Base-by-base conservation (phyloP, 2,113 vertebrate species). In the Acanthisitta chloris region DNA sequence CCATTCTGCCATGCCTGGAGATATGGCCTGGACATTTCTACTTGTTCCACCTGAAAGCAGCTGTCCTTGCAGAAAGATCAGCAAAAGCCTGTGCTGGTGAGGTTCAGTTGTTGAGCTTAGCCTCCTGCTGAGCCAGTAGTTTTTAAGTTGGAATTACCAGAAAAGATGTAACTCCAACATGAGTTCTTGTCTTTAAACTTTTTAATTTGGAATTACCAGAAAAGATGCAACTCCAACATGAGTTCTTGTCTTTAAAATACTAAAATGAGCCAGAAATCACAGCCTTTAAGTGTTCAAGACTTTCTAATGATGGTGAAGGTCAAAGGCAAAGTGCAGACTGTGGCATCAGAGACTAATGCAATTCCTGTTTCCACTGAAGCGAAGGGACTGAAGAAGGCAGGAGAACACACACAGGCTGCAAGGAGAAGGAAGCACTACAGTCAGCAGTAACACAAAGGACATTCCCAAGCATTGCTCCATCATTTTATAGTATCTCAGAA, bases 161-260 rank as follows among this genome's bases (percentile, higher is more conserved):
- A 93, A 89, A 49, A 46, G 42, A 76, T 95, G 86, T 38, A 49
- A 93, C 49, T 94, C 78, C 92, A 94, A 81, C 79, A 77, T 46
- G 52, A 91, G 93, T 96, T 82, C 17, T 12, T 81, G 81, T 67
- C 59, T 88, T 93, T 84, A 89, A 72, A 72, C n/a, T 57, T 79
- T 84, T 89, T 86, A 90, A 89, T 92, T 76, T 23, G 34, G n/a
- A 69, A 81, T 93, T 72, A 94, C 81, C 80, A 95, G 91, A 90
- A 81, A 65, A 46, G 43, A 86, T 95, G 90, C 45, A 51, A 90
- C 40, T 95, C 77, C 85, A 92, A 80, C 64, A 34, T 33, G 54
- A 93, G 91, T 96, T 86, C 12, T 17, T 73, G 79, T 42, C 62
- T 89, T 94, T 85, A 86, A 79, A 78, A 65, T 40, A 78, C 66